Evolutionary conservation across 2,888 invertebrate species (phyloP).

Genomic region (Andricus curvator): DNA sequence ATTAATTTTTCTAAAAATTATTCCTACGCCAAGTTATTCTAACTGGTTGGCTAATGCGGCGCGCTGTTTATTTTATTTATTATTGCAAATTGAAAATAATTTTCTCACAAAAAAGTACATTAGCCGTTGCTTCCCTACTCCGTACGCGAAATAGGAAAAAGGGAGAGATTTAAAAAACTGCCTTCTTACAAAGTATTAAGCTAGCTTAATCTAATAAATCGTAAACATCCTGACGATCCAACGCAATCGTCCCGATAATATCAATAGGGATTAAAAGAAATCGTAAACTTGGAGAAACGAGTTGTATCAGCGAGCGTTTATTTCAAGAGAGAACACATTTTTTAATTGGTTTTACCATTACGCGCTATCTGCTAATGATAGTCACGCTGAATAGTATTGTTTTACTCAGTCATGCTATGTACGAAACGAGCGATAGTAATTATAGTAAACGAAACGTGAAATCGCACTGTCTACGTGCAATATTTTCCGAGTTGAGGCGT

Average conservation of each 20-base stretch:
- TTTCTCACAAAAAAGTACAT: too few species aligned
- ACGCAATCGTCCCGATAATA: not conserved
- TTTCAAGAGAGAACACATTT: too few species aligned
- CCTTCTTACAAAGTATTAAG: constrained; percentile 8
- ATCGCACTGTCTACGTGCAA: not conserved
- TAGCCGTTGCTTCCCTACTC: not conserved
- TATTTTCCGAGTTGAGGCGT: not conserved
- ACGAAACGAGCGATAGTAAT: not conserved
- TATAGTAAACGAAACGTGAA: constrained; percentile 7
- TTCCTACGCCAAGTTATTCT: too few species aligned
- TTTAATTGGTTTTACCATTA: too few species aligned
- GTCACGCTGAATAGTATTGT: too few species aligned
- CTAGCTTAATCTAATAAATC: constrained; percentile 11
- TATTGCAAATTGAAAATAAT: too few species aligned
- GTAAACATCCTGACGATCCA: not conserved
- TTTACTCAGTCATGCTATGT: too few species aligned
- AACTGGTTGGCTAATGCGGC: too few species aligned
- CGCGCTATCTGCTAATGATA: too few species aligned
- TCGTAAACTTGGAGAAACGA: not conserved
- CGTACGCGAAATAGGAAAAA: not conserved
- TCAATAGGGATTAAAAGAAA: not conserved
- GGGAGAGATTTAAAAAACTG: not conserved
- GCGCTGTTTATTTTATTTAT: too few species aligned
- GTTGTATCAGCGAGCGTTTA: not conserved
- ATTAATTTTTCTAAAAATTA: too few species aligned